These are phyloP conservation scores for Girardinichthys multiradiatus DNA, from an alignment of 2,113 vertebrate species.

Conservation along the genomic window DNA sequence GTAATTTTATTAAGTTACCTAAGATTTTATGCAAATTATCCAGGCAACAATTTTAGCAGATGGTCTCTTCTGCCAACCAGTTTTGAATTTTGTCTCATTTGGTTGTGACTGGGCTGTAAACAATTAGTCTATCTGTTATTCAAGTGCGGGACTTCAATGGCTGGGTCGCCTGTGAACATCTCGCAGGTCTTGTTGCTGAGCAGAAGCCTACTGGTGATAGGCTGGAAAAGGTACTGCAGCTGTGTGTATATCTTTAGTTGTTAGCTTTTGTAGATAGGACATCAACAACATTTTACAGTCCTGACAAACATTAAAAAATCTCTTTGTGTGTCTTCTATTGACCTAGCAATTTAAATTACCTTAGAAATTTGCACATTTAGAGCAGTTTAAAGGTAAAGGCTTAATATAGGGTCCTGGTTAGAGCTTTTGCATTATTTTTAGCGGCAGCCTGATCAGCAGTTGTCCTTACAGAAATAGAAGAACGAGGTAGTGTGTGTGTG, in stretches of 20 bases:
- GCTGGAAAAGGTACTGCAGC: slow-evolving; percentile 73
- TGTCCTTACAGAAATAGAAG: slow-evolving; percentile 7
- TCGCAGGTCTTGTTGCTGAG: slow-evolving; percentile 78
- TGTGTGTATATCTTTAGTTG: neutral
- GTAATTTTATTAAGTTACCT: neutral
- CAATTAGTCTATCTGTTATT: neutral
- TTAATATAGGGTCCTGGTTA: neutral
- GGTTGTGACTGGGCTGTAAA: neutral
- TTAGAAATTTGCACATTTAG: neutral
- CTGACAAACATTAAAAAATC: neutral
- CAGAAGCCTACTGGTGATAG: slow-evolving; percentile 70
- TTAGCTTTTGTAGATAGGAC: neutral
- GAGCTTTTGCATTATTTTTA: neutral
- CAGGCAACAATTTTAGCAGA: neutral
- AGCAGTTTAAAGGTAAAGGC: neutral
- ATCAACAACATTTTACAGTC: neutral
- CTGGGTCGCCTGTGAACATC: slow-evolving; percentile 71
- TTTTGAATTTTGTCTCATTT: neutral
- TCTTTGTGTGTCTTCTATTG: neutral
- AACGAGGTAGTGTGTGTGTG: neutral
- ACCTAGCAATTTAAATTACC: neutral
- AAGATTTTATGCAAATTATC: neutral
- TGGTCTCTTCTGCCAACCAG: neutral
- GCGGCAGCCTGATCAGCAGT: neutral
- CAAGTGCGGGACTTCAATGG: slow-evolving; percentile 87